Percentiles rank a stretch among this genome's conserved stretches.
Conservation (phyloP, 2,888 invertebrate species). For the Leptinotarsa rubiginosa region DNA sequence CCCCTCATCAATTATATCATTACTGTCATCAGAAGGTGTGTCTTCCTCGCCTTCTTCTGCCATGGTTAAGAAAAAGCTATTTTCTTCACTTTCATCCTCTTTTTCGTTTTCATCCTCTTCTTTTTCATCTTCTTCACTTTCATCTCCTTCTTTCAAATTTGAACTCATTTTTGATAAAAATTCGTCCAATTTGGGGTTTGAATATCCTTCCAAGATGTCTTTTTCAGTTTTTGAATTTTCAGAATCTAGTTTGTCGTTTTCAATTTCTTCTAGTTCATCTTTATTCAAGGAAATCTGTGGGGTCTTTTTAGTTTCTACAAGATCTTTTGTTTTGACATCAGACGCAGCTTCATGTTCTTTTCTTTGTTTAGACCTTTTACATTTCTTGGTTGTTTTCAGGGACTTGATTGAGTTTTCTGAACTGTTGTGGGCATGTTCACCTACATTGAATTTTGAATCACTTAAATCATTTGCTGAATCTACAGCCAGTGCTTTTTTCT, state of each 20-base stretch:
- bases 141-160: slow-evolving; percentile 22
- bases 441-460: background rate
- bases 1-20: slow-evolving; percentile 62
- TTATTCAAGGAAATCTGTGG: background rate
- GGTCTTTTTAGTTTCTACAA: background rate
- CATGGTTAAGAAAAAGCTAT: slow-evolving; percentile 55
- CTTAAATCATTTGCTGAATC: background rate
- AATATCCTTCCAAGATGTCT: slow-evolving; percentile 13
- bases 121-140: slow-evolving; percentile 17
- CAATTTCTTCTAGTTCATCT: background rate
- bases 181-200: slow-evolving; percentile 38
- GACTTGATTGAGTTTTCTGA: background rate
- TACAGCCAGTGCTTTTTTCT: background rate
- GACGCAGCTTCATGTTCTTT: background rate
- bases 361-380: background rate
- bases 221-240: background rate
- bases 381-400: background rate
- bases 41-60: slow-evolving; percentile 64
- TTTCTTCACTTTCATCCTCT: slow-evolving; percentile 32
- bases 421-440: background rate
- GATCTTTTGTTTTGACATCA: background rate
- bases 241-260: background rate
- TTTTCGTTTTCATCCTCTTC: slow-evolving; percentile 36
- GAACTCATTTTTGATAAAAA: slow-evolving; percentile 27
- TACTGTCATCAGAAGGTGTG: slow-evolving; percentile 62